Evolutionary conservation across 2,113 vertebrate genomes (phyloP).

Genomic region (Tyrannus savana): DNA sequence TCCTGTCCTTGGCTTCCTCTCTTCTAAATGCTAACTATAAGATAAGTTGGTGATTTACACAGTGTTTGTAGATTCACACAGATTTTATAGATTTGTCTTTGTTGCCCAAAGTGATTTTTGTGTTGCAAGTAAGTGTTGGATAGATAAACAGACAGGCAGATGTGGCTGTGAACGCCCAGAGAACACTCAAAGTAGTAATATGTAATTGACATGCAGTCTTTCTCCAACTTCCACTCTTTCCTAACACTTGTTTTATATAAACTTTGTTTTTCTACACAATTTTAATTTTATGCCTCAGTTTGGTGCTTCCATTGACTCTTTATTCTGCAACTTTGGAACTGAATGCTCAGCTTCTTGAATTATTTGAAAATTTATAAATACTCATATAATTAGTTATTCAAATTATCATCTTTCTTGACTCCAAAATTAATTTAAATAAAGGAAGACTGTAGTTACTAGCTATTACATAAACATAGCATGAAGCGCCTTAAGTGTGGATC

Average conservation of each 20-base stretch:
- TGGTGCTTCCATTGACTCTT: background rate
- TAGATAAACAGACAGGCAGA: background rate
- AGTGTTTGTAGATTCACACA: background rate
- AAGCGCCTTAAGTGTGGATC: background rate
- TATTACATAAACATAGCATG: background rate
- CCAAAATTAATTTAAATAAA: background rate
- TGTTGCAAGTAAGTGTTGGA: background rate
- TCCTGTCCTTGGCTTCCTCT: background rate
- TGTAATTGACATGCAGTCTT: fast-evolving
- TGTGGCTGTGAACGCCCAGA: background rate
- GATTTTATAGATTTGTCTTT: background rate
- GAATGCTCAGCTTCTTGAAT: background rate
- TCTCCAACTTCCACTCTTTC: background rate
- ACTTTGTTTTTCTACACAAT: background rate
- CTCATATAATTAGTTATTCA: background rate
- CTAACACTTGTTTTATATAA: background rate
- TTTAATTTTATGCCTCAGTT: background rate
- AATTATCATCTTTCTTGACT: background rate
- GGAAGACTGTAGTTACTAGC: background rate
- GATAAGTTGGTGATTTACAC: background rate
- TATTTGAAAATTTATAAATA: background rate
- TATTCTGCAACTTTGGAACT: background rate
- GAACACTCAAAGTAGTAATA: background rate
- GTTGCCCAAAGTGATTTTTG: background rate
- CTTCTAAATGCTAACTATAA: background rate